phyloP scores from a whole-genome alignment of 2,888 invertebrate species.

The Sympetrum striolatum region DNA sequence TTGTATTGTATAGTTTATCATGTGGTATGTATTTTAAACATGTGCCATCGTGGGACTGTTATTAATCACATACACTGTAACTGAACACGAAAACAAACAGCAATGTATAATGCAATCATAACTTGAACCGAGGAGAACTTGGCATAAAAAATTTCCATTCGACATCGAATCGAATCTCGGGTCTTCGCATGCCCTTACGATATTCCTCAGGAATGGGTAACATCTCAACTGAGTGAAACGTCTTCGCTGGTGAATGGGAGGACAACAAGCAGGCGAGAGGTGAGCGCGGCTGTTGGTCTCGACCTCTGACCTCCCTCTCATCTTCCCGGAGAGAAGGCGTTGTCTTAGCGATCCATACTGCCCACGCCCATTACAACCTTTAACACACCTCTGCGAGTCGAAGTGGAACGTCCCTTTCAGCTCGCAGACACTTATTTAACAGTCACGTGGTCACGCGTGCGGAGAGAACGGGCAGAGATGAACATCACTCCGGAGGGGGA shows the following conservation, averaged over 20 bases:
- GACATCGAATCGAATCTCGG: too few species aligned
- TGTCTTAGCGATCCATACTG: not conserved
- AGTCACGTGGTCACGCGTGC: not conserved
- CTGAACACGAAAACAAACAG: too few species aligned
- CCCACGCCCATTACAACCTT: constrained; percentile 32
- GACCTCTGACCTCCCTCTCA: constrained; percentile 13
- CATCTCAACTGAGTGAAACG: not conserved
- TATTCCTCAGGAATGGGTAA: not conserved
- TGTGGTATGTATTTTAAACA: too few species aligned
- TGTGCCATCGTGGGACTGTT: too few species aligned
- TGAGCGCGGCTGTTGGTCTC: not conserved
- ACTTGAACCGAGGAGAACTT: too few species aligned
- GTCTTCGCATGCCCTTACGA: too few species aligned
- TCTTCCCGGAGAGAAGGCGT: not conserved
- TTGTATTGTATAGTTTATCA: too few species aligned
- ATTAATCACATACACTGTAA: too few species aligned
- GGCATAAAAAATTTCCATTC: too few species aligned
- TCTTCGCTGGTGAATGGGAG: not conserved
- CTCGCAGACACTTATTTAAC: constrained; percentile 11
- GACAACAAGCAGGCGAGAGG: not conserved
- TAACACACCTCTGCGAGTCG: constrained; percentile 3
- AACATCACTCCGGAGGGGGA: not conserved
- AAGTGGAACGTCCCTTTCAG: constrained; percentile 17
- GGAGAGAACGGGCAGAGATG: not conserved
- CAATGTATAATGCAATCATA: too few species aligned